phyloP scores from a whole-genome alignment of 2,797 vertebrate species.

The Choloepus didactylus region DNA sequence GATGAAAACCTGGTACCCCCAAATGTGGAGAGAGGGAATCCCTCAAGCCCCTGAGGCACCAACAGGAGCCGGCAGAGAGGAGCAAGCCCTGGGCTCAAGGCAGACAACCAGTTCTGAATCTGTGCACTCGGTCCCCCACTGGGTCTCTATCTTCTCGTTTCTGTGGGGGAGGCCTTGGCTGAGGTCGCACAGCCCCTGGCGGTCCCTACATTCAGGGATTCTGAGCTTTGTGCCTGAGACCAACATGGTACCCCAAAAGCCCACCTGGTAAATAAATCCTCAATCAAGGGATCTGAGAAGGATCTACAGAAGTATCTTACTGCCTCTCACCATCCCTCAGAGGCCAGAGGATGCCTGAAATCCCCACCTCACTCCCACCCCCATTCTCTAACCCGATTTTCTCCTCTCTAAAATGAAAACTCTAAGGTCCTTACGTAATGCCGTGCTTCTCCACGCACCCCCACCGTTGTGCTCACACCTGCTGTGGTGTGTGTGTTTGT shows the following conservation, averaged over 20 bases:
- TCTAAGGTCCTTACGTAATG: not conserved
- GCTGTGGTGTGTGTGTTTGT: slow-evolving; percentile 75
- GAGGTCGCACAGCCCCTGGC: not conserved
- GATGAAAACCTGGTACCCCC: not conserved
- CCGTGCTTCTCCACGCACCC: not conserved
- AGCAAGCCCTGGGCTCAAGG: not conserved
- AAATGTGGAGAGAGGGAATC: not conserved
- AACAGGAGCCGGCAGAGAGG: not conserved
- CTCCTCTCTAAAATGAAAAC: not conserved
- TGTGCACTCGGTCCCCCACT: not conserved
- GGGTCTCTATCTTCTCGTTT: not conserved
- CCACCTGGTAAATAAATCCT: not conserved
- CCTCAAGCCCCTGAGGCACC: not conserved
- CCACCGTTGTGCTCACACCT: slow-evolving; percentile 64
- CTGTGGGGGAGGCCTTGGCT: not conserved
- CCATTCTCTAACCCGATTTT: not conserved
- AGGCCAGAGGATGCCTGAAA: not conserved
- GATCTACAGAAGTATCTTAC: not conserved
- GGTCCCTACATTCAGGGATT: not conserved
- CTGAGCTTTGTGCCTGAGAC: not conserved
- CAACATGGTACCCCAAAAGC: not conserved
- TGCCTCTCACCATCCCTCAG: not conserved
- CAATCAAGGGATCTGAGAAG: not conserved
- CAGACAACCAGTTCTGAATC: not conserved
- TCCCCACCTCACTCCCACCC: not conserved